Evolutionary conservation across 2,797 vertebrate species (phyloP).

Genomic region (Oreonectes daqikongensis): DNA sequence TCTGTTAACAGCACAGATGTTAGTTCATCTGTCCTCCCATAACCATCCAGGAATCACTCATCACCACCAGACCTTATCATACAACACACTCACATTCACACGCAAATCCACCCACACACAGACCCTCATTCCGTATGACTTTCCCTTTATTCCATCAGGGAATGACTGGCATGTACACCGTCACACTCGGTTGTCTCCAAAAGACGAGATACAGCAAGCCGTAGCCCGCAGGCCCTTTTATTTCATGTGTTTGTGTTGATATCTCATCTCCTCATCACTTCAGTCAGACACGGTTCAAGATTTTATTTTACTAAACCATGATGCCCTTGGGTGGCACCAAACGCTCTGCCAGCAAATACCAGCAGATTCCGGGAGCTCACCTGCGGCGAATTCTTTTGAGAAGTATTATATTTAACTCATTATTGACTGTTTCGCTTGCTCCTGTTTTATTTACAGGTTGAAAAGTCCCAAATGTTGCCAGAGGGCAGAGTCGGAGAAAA

Average conservation of each 20-base stretch:
- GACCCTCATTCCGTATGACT: slow-evolving; percentile 61
- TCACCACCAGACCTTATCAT: slow-evolving; percentile 44
- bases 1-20: slow-evolving; percentile 28
- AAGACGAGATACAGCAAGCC: slow-evolving; percentile 45
- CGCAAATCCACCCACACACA: slow-evolving; percentile 51
- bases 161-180: slow-evolving; percentile 75
- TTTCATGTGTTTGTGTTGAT: slow-evolving; percentile 46
- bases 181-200: slow-evolving; percentile 61
- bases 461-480: slow-evolving; percentile 59
- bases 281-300: slow-evolving; percentile 62
- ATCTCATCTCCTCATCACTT: slow-evolving; percentile 54
- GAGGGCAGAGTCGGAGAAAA: slow-evolving; percentile 33
- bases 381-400: slow-evolving; percentile 39
- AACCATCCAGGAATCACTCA: slow-evolving; percentile 24
- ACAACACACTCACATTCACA: slow-evolving; percentile 50
- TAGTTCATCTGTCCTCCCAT: neutral
- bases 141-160: slow-evolving; percentile 74
- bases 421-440: neutral
- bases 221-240: slow-evolving; percentile 51
- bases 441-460: slow-evolving; percentile 40
- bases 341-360: slow-evolving; percentile 34
- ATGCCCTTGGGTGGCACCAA: slow-evolving; percentile 48
- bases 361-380: slow-evolving; percentile 43
- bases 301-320: slow-evolving; percentile 64
- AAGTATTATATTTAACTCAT: slow-evolving; percentile 20